Conservation (phyloP, 2,797 vertebrate genomes). For the Lepilemur ruficaudatus region DNA sequence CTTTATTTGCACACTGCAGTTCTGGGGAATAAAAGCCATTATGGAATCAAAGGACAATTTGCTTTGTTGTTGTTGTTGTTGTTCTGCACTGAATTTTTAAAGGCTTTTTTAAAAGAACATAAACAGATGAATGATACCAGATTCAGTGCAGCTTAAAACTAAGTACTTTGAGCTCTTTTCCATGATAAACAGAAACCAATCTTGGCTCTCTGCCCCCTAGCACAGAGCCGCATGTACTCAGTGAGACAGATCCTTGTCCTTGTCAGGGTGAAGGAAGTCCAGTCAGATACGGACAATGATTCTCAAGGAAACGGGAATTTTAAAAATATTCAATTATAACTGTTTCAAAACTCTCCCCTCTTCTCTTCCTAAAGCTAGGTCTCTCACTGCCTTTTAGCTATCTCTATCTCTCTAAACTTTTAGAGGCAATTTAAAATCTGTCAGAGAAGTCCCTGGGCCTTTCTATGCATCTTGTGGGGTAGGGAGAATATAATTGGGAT, state of each 20-base stretch:
- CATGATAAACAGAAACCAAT: slow-evolving; percentile 71
- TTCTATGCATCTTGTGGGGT: background rate
- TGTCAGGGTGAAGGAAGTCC: background rate
- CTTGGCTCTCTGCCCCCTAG: slow-evolving; percentile 61
- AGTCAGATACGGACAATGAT: background rate
- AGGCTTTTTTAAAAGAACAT: slow-evolving; percentile 70
- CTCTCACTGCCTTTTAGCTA: background rate
- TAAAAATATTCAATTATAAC: slow-evolving; percentile 48
- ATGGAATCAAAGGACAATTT: slow-evolving; percentile 79
- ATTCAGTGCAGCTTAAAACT: slow-evolving; percentile 74
- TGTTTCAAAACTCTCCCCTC: background rate
- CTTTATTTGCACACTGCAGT: slow-evolving; percentile 77
- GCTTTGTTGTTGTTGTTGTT: slow-evolving; percentile 72
- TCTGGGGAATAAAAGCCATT: slow-evolving; percentile 77
- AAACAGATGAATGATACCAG: slow-evolving; percentile 77
- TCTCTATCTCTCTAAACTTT: background rate
- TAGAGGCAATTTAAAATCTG: background rate
- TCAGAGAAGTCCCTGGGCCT: background rate
- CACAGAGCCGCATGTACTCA: slow-evolving; percentile 7
- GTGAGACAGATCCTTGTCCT: slow-evolving; percentile 17
- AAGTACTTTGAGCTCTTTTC: slow-evolving; percentile 72
- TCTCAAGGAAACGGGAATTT: background rate
- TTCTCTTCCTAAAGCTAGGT: background rate
- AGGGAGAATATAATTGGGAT: background rate
- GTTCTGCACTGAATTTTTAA: slow-evolving; percentile 74